A percentile compares a stretch with the other conserved stretches of the same genome.
These are phyloP conservation scores for Drosophila ezoana DNA, from an alignment of 2,888 invertebrate genomes.

Conservation along the genomic window DNA sequence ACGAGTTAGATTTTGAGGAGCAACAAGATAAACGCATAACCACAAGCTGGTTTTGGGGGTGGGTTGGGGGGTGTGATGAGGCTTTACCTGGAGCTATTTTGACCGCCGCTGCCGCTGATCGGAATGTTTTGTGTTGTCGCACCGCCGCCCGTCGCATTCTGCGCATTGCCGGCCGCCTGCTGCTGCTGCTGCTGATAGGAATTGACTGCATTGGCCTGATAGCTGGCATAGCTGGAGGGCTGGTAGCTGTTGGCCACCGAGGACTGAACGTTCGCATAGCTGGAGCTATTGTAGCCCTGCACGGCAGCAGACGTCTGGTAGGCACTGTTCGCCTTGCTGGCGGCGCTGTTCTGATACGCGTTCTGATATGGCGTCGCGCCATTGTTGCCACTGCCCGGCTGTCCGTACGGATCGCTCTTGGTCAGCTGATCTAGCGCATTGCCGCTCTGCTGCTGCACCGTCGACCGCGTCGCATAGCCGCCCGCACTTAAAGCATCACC, in stretches of 20 bases:
- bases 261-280: slow-evolving; percentile 84
- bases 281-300: slow-evolving; percentile 83
- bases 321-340: slow-evolving; percentile 79
- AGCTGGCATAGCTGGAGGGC: slow-evolving; percentile 83
- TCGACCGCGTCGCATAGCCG: slow-evolving; percentile 80
- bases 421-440: slow-evolving; percentile 83
- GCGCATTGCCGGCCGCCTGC: slow-evolving; percentile 64
- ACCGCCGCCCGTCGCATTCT: slow-evolving; percentile 74
- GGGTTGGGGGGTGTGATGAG: neutral
- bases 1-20: slow-evolving; percentile 4
- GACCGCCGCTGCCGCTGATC: slow-evolving; percentile 83
- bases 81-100: slow-evolving; percentile 83
- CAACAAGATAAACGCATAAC: slow-evolving; percentile 27
- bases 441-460: slow-evolving; percentile 74
- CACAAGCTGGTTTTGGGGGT: slow-evolving; percentile 3
- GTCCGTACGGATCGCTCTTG: slow-evolving; percentile 84
- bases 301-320: slow-evolving; percentile 82
- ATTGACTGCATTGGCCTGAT: slow-evolving; percentile 84
- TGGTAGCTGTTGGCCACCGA: slow-evolving; percentile 84
- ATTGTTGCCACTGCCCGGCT: slow-evolving; percentile 76
- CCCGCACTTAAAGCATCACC: slow-evolving; percentile 81
- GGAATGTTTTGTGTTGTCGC: slow-evolving; percentile 85
- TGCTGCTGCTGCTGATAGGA: slow-evolving; percentile 84
- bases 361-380: slow-evolving; percentile 79
- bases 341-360: slow-evolving; percentile 82